Base-by-base conservation (phyloP, 2,113 vertebrate genomes). In the Seriola quinqueradiata region DNA sequence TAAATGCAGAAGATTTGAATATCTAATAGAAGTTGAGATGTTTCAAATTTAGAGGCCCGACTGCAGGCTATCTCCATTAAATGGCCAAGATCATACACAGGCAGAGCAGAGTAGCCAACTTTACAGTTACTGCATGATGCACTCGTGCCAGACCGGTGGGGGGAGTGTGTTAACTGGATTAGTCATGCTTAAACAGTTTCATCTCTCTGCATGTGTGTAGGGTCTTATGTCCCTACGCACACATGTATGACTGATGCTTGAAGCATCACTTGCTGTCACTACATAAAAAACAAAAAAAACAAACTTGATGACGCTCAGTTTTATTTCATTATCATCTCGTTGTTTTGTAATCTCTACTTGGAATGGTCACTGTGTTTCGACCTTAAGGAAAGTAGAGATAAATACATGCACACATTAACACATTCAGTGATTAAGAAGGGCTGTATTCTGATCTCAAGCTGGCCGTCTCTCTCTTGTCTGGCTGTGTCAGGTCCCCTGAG, bases 181-280 rank as follows among this genome's bases (percentile, higher is more conserved):
- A 87, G 82, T 93, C 83, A 90, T 90, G 89, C 83, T 89, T 80
- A 55, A 73, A 71, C 70, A 84, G 59, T 50, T 70, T 70, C 42
- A 81, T 55, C 70, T 92, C 60, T 57, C n/a, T 65, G 40, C 54
- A 32, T 59, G 36, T 25, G 59, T 58, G 14, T 48, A 6, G 60
- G 17, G 1, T 2, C n/a, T 17, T 34, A 3, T 71, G 57, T 68
- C 40, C 38, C 23, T 58, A 69, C 32, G 72, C 42, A 54, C 42
- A 83, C 69, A 1, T 7, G 6, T 28, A 40, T 55, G 8, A 2
- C 11, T 70, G 40, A 65, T 34, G 17, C 68, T 57, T 69, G 32
- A 59, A 84, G 59, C 63, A 4, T 83, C 52, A 14, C n/a, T 64
- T 1, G 48, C 50, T 68, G 59, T 75, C 79, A 82, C 68, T 34